These are phyloP conservation scores for Columba guinea DNA, from an alignment of 2,797 vertebrate genomes.

Conservation along the genomic window DNA sequence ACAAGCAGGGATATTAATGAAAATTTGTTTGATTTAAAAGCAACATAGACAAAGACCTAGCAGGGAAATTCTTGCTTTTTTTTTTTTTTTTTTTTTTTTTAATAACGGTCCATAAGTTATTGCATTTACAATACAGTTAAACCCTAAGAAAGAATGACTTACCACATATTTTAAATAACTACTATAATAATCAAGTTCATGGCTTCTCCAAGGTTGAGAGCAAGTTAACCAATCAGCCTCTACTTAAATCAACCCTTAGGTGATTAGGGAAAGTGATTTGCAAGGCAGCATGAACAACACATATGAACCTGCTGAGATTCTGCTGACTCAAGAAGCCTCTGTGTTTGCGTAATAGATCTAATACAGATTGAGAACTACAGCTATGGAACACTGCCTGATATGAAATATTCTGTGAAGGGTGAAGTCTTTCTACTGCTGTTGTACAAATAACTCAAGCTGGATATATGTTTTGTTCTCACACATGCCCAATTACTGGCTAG, in stretches of 20 bases:
- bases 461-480: slow-evolving; percentile 26
- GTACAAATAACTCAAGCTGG: slow-evolving; percentile 19
- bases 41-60: neutral
- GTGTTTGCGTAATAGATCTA: slow-evolving; percentile 38
- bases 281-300: slow-evolving; percentile 21
- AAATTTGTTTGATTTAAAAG: neutral
- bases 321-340: slow-evolving; percentile 49
- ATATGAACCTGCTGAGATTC: neutral
- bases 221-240: slow-evolving; percentile 69
- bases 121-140: slow-evolving; percentile 8
- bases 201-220: slow-evolving; percentile 61
- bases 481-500: slow-evolving; percentile 41
- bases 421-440: slow-evolving; percentile 29
- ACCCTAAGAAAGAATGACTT: neutral
- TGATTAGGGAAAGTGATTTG: slow-evolving; percentile 55
- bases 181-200: slow-evolving; percentile 38
- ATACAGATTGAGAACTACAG: slow-evolving; percentile 48
- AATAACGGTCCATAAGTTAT: neutral
- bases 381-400: slow-evolving; percentile 28
- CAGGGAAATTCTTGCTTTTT: slow-evolving; percentile 3
- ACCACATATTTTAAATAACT: slow-evolving; percentile 36
- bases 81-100: neutral
- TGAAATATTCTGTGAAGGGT: slow-evolving; percentile 1
- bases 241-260: slow-evolving; percentile 57
- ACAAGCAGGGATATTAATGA: neutral